Conservation (phyloP, 1,140 invertebrate genomes). For the Babylonia areolata region DNA sequence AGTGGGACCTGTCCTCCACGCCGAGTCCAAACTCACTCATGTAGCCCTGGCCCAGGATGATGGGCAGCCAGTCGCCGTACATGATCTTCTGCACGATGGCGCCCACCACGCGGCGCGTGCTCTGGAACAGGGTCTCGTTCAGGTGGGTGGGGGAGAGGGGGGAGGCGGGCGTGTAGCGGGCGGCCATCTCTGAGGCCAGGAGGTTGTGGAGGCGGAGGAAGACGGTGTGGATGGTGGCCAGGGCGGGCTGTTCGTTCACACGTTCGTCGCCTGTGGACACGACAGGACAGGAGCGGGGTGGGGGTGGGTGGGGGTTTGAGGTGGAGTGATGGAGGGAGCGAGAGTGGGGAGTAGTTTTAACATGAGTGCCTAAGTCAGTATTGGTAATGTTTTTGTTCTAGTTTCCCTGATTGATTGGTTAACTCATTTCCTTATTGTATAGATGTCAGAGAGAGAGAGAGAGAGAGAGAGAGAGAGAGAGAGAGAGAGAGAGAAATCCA, state of each 20-base stretch:
- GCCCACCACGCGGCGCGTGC: constrained; percentile 90
- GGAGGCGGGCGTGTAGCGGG: constrained; percentile 38
- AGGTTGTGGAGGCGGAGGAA: constrained; percentile 75
- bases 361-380: no score
- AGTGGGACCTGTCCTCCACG: constrained; percentile 16
- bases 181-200: constrained; percentile 50
- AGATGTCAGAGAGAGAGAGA: constrained; percentile 37
- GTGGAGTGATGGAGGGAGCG: not conserved
- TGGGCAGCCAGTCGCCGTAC: constrained; percentile 50
- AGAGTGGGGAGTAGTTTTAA: not conserved
- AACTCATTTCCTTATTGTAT: no score
- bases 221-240: constrained; percentile 90
- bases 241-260: constrained; percentile 71
- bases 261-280: constrained; percentile 68
- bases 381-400: no score
- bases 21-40: constrained; percentile 24
- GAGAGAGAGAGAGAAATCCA: no score
- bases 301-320: not conserved
- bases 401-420: no score
- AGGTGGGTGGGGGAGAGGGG: constrained; percentile 13
- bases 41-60: constrained; percentile 34
- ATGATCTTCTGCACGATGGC: constrained; percentile 80
- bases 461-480: constrained; percentile 34
- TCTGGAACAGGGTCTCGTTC: constrained; percentile 77
- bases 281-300: no score